A percentile compares a stretch with the other conserved stretches of the same genome.
These are phyloP conservation scores for Lethocerus indicus DNA, from an alignment of 1,140 invertebrate genomes.

Conservation along the genomic window DNA sequence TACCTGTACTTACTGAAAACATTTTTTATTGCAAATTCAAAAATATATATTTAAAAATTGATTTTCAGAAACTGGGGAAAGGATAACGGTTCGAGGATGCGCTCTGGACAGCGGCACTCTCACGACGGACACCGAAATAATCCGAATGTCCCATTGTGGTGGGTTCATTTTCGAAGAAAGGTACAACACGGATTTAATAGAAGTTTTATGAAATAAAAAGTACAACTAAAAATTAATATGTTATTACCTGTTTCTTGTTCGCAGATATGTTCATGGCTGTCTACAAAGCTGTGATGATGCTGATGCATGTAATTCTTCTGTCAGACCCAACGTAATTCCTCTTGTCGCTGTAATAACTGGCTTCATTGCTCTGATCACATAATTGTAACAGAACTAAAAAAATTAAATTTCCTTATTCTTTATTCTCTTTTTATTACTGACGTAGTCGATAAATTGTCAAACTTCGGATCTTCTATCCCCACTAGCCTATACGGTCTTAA, in stretches of 20 bases:
- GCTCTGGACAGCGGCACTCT: conserved; percentile 82
- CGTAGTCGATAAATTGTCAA: no score
- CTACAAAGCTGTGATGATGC: conserved; percentile 75
- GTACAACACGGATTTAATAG: conserved; percentile 26
- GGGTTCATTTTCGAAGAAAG: conserved; percentile 73
- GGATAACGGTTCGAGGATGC: conserved; percentile 68
- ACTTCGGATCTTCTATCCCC: no score
- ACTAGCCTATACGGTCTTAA: no score
- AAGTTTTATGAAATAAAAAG: neutral
- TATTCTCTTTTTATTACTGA: no score
- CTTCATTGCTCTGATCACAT: no score
- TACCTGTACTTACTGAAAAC: no score
- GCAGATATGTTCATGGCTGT: conserved; percentile 69
- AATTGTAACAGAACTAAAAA: no score
- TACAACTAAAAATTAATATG: neutral
- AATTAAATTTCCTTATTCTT: no score
- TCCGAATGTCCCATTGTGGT: conserved; percentile 85
- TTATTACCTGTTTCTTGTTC: conserved; percentile 19
- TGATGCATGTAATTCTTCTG: conserved; percentile 53
- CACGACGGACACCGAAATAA: conserved; percentile 83
- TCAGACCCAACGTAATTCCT: neutral
- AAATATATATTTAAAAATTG: neutral
- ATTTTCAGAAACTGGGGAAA: conserved; percentile 50
- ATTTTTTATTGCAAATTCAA: neutral
- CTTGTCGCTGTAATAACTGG: no score